Evolutionary conservation across 2,888 invertebrate genomes (phyloP), one percentile per base, ranked within the genome.

Genomic region (Zootermopsis nevadensis): DNA sequence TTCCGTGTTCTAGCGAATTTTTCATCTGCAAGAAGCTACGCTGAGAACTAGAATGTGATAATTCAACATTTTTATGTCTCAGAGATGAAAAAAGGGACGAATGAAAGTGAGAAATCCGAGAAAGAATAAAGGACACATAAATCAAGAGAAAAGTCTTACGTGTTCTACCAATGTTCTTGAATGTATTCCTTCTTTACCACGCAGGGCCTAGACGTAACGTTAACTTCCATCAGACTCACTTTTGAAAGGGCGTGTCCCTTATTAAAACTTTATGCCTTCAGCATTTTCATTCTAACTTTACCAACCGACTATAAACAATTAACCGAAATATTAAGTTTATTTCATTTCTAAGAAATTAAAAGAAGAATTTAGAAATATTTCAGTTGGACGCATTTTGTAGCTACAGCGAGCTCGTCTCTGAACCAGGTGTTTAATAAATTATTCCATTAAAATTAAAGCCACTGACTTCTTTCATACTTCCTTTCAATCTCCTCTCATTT

Each of bases 41-140:
- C 31, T 66, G 10, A 30, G 27, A n/a, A 66, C 30, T 66, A 33
- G 69, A 30, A 22, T 2, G 69, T 30, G 31, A 69, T 69, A 69
- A 30, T 69, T 69, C 30, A 69, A 22, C 31, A 31, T 69, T 69
- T 69, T 31, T 69, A 69, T 15, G 22, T 69, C 69, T 10, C 4
- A 33, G 69, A 30, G 31, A 31, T 22, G 31, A 15, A 69, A 69
- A 33, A 22, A 69, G 53, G 31, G 27, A 76, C 19, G 48, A 76
- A 24, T 38, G 42, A 27, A 22, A 30, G 15, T n/a, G 15, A 38
- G 76, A 76, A 76, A 35, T 76, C 42, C 38, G 24, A 76, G 77
- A 55, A 55, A 55, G 55, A 77, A 77, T 77, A 55, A 77, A 77
- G 22, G 55, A 55, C 27, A 33, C 48, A 77, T 77, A 77, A 77